A percentile compares a stretch with the other conserved stretches of the same genome.
These are phyloP conservation scores for Drosophila testacea DNA, from an alignment of 2,888 invertebrate genomes.

Conservation along the genomic window DNA sequence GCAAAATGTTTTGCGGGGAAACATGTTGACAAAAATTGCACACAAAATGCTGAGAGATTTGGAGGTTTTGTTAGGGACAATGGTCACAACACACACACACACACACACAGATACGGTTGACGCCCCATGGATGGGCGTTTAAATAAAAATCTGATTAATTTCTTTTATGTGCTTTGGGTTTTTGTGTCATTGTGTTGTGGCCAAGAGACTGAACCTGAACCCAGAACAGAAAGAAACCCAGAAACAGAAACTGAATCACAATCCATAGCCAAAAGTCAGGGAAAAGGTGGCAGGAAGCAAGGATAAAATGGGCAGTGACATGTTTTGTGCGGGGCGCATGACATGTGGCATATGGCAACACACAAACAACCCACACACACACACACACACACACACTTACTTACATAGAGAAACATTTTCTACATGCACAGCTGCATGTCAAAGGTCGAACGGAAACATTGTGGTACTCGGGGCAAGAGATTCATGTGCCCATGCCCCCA, in stretches of 20 bases:
- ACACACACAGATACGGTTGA: constrained; percentile 25
- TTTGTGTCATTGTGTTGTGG: constrained; percentile 74
- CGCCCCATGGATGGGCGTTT: constrained; percentile 74
- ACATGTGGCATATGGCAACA: constrained; percentile 67
- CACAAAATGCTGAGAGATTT: constrained; percentile 63
- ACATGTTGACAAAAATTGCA: constrained; percentile 80
- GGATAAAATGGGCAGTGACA: constrained; percentile 74
- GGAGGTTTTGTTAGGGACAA: constrained; percentile 67
- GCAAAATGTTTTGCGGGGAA: constrained; percentile 54
- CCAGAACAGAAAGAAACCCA: constrained; percentile 4
- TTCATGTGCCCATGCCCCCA: constrained; percentile 37
- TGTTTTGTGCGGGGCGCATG: constrained; percentile 74
- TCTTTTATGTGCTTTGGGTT: constrained; percentile 75
- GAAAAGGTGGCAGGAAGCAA: constrained; percentile 72
- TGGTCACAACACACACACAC: constrained; percentile 49
- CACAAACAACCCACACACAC: constrained; percentile 15
- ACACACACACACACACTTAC: background rate
- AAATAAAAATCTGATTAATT: constrained; percentile 82
- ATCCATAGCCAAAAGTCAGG: constrained; percentile 26
- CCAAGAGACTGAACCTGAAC: constrained; percentile 33
- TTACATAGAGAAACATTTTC: background rate
- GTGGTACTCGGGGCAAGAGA: constrained; percentile 30
- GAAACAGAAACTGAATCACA: constrained; percentile 24
- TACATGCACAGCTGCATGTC: constrained; percentile 66
- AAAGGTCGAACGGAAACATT: constrained; percentile 60